These are phyloP conservation scores for Drosophila anomelani DNA, from an alignment of 2,888 invertebrate species.

Conservation along the genomic window DNA sequence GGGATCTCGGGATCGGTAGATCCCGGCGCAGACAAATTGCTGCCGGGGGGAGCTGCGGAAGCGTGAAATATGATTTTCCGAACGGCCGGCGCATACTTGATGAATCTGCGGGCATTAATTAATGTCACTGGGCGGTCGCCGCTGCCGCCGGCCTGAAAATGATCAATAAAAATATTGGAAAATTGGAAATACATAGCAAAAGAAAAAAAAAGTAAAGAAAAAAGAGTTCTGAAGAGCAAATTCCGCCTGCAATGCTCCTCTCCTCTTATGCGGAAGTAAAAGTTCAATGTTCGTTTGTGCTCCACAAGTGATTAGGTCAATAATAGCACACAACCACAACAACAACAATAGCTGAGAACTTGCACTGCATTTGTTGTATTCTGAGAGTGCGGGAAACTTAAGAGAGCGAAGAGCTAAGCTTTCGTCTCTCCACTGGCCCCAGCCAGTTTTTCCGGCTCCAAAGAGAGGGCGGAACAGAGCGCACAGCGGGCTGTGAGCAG, in stretches of 20 bases:
- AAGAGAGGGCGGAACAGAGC: conserved; percentile 17
- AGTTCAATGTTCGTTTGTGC: conserved; percentile 85
- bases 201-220: neutral
- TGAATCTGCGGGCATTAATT: conserved; percentile 78
- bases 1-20: conserved; percentile 7
- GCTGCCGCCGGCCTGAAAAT: conserved; percentile 61
- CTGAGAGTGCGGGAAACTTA: conserved; percentile 48
- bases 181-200: neutral
- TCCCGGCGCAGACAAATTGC: conserved; percentile 67
- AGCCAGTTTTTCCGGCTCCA: conserved; percentile 58
- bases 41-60: conserved; percentile 51
- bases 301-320: conserved; percentile 85
- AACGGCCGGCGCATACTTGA: conserved; percentile 76
- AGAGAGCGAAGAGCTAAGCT: conserved; percentile 55
- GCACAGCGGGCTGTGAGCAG: neutral
- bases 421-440: conserved; percentile 36
- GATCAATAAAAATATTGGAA: conserved; percentile 65
- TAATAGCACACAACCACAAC: conserved; percentile 81
- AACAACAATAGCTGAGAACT: conserved; percentile 55
- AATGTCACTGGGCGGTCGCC: conserved; percentile 76
- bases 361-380: conserved; percentile 51
- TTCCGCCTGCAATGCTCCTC: conserved; percentile 70
- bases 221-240: conserved; percentile 28
- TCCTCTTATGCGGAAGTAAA: conserved; percentile 83
- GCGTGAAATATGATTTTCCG: conserved; percentile 78